Base-by-base conservation (phyloP, 2,797 vertebrate genomes). In the Apodemus agrarius region DNA sequence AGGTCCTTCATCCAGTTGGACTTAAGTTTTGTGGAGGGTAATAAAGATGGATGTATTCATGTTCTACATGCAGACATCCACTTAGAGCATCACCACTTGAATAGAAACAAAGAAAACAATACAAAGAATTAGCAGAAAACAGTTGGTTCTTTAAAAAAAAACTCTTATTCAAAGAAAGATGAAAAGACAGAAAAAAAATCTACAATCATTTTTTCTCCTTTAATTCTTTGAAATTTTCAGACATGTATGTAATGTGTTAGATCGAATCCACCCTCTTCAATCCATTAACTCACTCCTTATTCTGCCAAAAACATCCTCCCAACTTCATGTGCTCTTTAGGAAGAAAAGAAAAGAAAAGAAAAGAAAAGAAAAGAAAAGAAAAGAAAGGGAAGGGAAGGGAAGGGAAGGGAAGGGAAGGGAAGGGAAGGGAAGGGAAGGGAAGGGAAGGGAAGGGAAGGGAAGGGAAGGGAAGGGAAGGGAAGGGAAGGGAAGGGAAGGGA, bases 381-480 rank as follows among this genome's bases (percentile, higher is more conserved):
- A 59, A 7, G 57, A 8, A 59, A 59, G 22, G 57, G 21, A 7
- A 61, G 3, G 6, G 22, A 24, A 59, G 6, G 14, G 4, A 21
- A 57, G 6, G 17, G 17, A 14, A 57, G 6, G 57, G 22, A 2
- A 61, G 6, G 21, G 13, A 22, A 61, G 6, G 2, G 22, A 22
- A 61, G 6, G 4, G 4, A 4, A 52, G 21, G 31, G 52, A 54
- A 54, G 2, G 11, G 59, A 17, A 57, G 2, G 54, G 5, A 4
- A 57, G 3, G 54, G 16, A 14, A 16, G 16, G 54, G 16, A 17
- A 16, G 16, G 54, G 5, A 14, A 16, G 16, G 14, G 16, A 14
- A 6, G 4, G 54, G 19, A 17, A 6, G 4, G 17, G 19, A 17
- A 6, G 0, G 54, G 19, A 17, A 6, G 3, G 17, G 19, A 16